Evolutionary conservation across 1,140 invertebrate genomes (phyloP).

Genomic region (Ylistrum balloti): DNA sequence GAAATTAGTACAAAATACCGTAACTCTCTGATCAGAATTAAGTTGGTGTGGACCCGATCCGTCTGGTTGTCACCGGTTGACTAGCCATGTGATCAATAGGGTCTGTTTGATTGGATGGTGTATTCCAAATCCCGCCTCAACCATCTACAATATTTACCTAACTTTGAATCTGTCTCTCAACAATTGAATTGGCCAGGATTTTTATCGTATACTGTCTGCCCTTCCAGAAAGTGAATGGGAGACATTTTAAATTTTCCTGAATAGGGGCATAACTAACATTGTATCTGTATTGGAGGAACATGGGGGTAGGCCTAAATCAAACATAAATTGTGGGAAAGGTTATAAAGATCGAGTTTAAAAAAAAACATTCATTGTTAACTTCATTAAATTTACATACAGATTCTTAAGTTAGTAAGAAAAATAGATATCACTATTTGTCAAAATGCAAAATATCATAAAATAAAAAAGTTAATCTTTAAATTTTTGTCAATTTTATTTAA

Average conservation of each 20-base stretch:
- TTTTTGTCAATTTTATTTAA: too few species aligned
- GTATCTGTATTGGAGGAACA: neutral
- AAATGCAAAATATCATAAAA: too few species aligned
- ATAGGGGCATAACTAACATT: neutral
- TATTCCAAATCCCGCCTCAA: neutral
- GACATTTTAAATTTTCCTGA: neutral
- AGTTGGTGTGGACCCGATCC: neutral
- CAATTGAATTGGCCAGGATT: neutral
- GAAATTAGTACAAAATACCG: conserved; percentile 2
- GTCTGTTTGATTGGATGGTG: neutral
- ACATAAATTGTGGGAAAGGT: neutral
- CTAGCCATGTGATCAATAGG: conserved; percentile 19
- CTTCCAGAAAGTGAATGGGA: neutral
- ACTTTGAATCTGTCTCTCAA: neutral
- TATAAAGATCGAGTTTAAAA: neutral
- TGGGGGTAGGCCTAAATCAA: neutral
- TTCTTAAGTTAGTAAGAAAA: too few species aligned
- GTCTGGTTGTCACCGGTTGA: conserved; percentile 12
- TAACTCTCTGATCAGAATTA: neutral
- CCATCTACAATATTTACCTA: neutral
- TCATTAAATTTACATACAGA: too few species aligned
- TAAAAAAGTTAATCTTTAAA: too few species aligned
- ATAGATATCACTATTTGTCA: too few species aligned
- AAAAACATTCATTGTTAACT: too few species aligned
- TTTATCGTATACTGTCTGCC: neutral